Evolutionary conservation across 2,888 invertebrate genomes (phyloP).

Genomic region (Glomeris marginata): DNA sequence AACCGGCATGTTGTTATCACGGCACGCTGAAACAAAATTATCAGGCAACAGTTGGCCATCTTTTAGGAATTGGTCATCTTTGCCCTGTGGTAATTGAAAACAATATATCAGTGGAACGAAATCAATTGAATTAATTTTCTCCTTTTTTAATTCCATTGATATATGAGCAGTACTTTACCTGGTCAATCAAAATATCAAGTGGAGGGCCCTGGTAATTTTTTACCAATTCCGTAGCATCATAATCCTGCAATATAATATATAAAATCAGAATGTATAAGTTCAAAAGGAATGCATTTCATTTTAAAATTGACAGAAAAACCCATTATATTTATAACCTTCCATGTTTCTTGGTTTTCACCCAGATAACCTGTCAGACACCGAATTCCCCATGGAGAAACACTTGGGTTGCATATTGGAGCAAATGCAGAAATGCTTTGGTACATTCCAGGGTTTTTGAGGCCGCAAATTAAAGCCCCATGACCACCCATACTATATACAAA

Average conservation of each 20-base stretch:
- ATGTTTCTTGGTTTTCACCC: constrained; percentile 47
- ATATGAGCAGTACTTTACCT: constrained; percentile 52
- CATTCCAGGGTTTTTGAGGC: constrained; percentile 74
- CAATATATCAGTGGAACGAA: no score
- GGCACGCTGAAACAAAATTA: constrained; percentile 58
- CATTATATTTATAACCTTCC: constrained; percentile 34
- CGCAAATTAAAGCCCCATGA: constrained; percentile 83
- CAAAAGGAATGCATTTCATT: not conserved
- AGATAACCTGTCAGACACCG: constrained; percentile 72
- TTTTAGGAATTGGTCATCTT: constrained; percentile 60
- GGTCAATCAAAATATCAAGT: constrained; percentile 72
- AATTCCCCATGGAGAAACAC: constrained; percentile 65
- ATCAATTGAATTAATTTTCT: no score
- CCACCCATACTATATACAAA: constrained; percentile 82
- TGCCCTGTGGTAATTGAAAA: constrained; percentile 42
- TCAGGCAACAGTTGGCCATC: constrained; percentile 68
- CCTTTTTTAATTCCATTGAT: no score
- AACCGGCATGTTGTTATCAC: constrained; percentile 39
- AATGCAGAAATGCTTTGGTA: constrained; percentile 65
- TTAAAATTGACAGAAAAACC: not conserved
- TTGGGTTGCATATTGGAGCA: constrained; percentile 85
- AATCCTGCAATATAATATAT: constrained; percentile 34
- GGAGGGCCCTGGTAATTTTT: constrained; percentile 68
- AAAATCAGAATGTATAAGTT: constrained; percentile 6
- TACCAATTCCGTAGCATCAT: constrained; percentile 76